Conservation (phyloP, 2,888 invertebrate species). For the Dicranocentrus wangi region DNA sequence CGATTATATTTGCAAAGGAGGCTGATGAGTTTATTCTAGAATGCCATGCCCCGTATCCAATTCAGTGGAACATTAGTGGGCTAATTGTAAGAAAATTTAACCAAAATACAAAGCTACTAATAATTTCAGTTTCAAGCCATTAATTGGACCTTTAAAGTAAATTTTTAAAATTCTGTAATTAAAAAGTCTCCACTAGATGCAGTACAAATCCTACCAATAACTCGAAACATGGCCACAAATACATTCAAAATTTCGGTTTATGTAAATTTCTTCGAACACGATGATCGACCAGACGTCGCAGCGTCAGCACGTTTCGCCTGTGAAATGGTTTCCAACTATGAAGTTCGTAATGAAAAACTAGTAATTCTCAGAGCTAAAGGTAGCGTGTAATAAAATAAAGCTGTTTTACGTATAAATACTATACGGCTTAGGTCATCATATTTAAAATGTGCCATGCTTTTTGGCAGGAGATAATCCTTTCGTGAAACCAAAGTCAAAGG, state of each 20-base stretch:
- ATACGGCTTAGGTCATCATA: neutral
- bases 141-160: too few species aligned
- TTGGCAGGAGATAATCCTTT: neutral
- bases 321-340: neutral
- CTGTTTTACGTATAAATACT: neutral
- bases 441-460: neutral
- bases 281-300: neutral
- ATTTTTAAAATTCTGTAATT: too few species aligned
- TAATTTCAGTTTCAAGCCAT: too few species aligned
- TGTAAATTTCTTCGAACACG: conserved; percentile 11
- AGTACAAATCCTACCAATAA: too few species aligned
- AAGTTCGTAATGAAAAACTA: neutral
- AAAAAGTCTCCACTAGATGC: too few species aligned
- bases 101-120: too few species aligned
- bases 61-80: conserved; percentile 51
- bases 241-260: neutral
- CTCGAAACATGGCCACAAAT: too few species aligned
- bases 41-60: conserved; percentile 44
- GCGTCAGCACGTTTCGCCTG: conserved; percentile 25
- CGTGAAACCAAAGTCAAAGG: neutral
- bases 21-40: conserved; percentile 1
- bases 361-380: conserved; percentile 20
- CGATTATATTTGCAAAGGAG: neutral
- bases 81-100: conserved; percentile 38
- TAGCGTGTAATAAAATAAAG: neutral